Percentiles rank a stretch among this genome's conserved stretches.
phyloP scores from a whole-genome alignment of 2,888 invertebrate species.

The Ochropacha duplaris region DNA sequence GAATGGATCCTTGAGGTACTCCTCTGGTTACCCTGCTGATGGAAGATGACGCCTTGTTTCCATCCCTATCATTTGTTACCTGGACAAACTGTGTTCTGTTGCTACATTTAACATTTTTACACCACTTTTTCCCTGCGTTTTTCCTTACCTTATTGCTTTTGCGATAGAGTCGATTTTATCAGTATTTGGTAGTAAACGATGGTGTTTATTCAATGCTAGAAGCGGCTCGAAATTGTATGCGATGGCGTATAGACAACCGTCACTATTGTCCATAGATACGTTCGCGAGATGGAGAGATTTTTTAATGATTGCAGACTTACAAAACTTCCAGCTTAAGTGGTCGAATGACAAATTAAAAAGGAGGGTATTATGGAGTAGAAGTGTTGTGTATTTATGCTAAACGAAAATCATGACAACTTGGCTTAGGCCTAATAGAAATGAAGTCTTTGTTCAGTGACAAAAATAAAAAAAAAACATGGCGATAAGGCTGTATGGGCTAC shows the following conservation, averaged over 20 bases:
- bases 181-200: constrained; percentile 10
- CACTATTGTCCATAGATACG: constrained; percentile 37
- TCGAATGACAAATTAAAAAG: constrained; percentile 63
- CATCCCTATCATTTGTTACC: too few species aligned
- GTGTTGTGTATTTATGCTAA: too few species aligned
- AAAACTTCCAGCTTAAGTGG: constrained; percentile 52
- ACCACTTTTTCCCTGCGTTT: background rate
- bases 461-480: too few species aligned
- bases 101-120: constrained; percentile 21
- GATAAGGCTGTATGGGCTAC: too few species aligned
- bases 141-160: background rate
- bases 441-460: too few species aligned
- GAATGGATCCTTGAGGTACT: too few species aligned
- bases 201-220: constrained; percentile 28
- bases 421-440: too few species aligned
- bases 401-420: too few species aligned
- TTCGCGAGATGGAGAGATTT: constrained; percentile 35
- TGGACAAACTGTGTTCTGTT: too few species aligned
- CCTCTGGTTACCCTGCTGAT: too few species aligned
- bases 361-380: constrained; percentile 17
- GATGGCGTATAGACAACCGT: constrained; percentile 38
- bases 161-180: background rate
- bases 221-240: constrained; percentile 42
- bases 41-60: too few species aligned
- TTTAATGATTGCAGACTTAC: constrained; percentile 50